Conservation (phyloP, 2,888 invertebrate species). For the Shargacucullia verbasci region DNA sequence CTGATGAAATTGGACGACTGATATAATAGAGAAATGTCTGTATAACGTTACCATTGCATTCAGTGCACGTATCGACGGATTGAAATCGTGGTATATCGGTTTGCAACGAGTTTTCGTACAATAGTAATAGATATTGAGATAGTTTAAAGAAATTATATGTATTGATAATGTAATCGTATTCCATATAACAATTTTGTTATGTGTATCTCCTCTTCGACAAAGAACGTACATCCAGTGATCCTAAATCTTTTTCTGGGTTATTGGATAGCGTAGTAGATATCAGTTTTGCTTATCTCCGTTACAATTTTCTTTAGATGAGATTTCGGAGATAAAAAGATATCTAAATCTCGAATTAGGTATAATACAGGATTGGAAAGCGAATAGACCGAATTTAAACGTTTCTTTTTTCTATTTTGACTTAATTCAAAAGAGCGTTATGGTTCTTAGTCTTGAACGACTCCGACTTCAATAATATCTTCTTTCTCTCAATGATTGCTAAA, state of each 20-base stretch:
- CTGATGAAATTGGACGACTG: constrained; percentile 31
- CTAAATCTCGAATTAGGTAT: not conserved
- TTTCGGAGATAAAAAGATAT: constrained; percentile 7
- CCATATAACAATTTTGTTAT: constrained; percentile 7
- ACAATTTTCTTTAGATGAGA: not conserved
- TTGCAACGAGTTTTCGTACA: constrained; percentile 60
- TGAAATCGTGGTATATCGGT: constrained; percentile 69
- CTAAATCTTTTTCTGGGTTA: constrained; percentile 25
- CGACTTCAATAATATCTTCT: too few species aligned
- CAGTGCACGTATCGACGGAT: constrained; percentile 65
- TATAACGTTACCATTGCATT: constrained; percentile 63
- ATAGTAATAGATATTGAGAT: constrained; percentile 46
- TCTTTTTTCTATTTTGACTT: not conserved
- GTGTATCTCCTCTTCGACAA: constrained; percentile 3
- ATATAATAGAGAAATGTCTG: constrained; percentile 54
- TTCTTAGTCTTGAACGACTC: too few species aligned
- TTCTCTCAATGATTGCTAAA: too few species aligned
- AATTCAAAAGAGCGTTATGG: too few species aligned
- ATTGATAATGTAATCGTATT: constrained; percentile 29
- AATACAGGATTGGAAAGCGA: not conserved
- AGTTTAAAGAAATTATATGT: constrained; percentile 36
- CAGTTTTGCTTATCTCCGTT: constrained; percentile 19
- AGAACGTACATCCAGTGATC: constrained; percentile 17
- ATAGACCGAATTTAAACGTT: not conserved
- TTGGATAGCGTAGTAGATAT: constrained; percentile 16